Evolutionary conservation across 2,797 vertebrate species (phyloP), one percentile per base, ranked within the genome.

Genomic region (Mionectes olivaceus): DNA sequence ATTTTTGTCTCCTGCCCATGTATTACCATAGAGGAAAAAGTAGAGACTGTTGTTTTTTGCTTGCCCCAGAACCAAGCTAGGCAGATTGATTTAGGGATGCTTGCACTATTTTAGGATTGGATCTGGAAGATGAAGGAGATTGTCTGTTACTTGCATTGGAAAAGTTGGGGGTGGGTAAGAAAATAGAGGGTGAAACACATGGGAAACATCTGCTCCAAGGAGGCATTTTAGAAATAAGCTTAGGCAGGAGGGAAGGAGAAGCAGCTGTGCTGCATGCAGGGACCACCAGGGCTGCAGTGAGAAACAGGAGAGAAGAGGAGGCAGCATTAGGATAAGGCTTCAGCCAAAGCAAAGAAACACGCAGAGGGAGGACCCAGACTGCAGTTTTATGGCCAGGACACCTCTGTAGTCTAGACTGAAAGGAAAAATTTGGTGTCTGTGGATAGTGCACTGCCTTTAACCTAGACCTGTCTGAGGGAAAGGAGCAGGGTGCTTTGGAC

Each of bases 161-260:
- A 77, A 39, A 89, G 30, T 21, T 75, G 4, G n/a, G 46, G 47
- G 24, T 22, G 16, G 68, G 69, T 44, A 67, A 83, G n/a, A 75
- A 79, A 69, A 61, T 19, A 55, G 52, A 90, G 52, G 32, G 25
- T 84, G 50, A 87, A 89, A 85, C 89, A 92, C 63, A 19, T 89
- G 92, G 76, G 61, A 91, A 92, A 83, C 89, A 91, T 94, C 94
- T 93, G 89, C 71, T 91, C n/a, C 14, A 43, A 68, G 86, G 46
- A 87, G 63, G 28, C 37, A 37, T 77, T 92, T 94, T 85, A 87
- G 73, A 85, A 89, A 76, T 75, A 87, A 91, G 25, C 19, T 68
- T 94, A 77, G 81, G 69, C 43, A 85, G 60, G 65, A 83, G 41
- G 61, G 50, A 67, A 87, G 49, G 67, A 79, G 53, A 65, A 85